A percentile compares a stretch with the other conserved stretches of the same genome.
Evolutionary conservation across 2,888 invertebrate genomes (phyloP).

Genomic region (Zygogramma bicolorata): DNA sequence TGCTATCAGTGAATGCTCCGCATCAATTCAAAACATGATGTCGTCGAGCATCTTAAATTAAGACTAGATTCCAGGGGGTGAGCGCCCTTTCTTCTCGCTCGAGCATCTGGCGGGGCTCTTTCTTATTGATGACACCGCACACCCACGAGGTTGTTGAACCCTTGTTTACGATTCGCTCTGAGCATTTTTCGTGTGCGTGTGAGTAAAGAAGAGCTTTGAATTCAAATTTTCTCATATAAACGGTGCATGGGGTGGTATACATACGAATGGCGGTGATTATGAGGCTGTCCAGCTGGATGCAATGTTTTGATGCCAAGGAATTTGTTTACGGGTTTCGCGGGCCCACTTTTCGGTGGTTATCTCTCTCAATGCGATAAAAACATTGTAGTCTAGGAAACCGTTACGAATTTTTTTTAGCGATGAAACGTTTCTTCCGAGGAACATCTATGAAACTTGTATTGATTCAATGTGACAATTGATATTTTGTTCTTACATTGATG

Average conservation of each 20-base stretch:
- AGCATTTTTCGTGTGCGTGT: constrained; percentile 8
- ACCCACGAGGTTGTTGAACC: constrained; percentile 20
- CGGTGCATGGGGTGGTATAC: neutral
- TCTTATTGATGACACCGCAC: neutral
- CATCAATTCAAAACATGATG: neutral
- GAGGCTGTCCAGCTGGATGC: neutral
- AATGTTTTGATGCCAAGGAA: neutral
- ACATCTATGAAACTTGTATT: too few relatives aligned
- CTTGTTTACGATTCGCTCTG: constrained; percentile 15
- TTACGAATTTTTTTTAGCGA: too few relatives aligned
- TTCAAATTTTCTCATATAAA: neutral
- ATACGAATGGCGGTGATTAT: constrained; percentile 4
- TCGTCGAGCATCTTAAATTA: constrained; percentile 12
- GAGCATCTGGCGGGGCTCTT: constrained; percentile 17
- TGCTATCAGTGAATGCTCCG: neutral
- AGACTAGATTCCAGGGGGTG: constrained; percentile 4
- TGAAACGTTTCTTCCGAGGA: too few relatives aligned
- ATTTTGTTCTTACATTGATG: too few relatives aligned
- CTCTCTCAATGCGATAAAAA: too few relatives aligned
- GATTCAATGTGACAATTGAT: too few relatives aligned
- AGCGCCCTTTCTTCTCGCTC: constrained; percentile 2
- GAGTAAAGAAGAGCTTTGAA: neutral
- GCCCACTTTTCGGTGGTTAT: too few relatives aligned
- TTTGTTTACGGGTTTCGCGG: neutral
- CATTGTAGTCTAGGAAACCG: too few relatives aligned